phyloP scores from a whole-genome alignment of 2,888 invertebrate genomes.

The Drosophila antonietae region DNA sequence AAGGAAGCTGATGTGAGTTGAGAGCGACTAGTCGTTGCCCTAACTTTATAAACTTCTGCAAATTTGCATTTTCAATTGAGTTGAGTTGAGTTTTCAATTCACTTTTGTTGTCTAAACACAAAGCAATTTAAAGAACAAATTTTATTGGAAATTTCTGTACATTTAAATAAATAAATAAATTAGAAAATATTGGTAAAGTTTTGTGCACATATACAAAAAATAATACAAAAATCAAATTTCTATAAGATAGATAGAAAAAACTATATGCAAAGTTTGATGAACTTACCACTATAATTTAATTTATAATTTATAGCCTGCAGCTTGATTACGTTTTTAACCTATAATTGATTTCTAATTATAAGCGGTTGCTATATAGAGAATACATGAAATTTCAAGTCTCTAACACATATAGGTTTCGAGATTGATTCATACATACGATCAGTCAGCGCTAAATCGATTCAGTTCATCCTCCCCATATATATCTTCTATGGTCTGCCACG shows the following conservation, averaged over 20 bases:
- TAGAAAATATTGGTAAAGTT: neutral
- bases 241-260: neutral
- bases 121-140: too few relatives aligned
- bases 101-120: neutral
- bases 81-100: neutral
- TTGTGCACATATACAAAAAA: neutral
- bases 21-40: conserved; percentile 15
- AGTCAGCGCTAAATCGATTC: too few relatives aligned
- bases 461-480: neutral
- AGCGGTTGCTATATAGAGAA: too few relatives aligned
- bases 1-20: neutral
- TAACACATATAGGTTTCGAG: too few relatives aligned
- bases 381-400: too few relatives aligned
- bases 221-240: neutral
- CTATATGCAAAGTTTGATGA: neutral
- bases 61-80: neutral
- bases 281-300: too few relatives aligned
- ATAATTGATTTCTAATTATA: too few relatives aligned
- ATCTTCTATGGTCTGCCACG: neutral
- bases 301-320: neutral
- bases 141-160: too few relatives aligned
- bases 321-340: too few relatives aligned
- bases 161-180: too few relatives aligned
- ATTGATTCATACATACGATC: too few relatives aligned
- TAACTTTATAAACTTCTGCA: neutral